Percentiles rank a stretch among this genome's conserved stretches.
phyloP scores from a whole-genome alignment of 2,888 invertebrate species.

The Eupeodes latifasciatus region DNA sequence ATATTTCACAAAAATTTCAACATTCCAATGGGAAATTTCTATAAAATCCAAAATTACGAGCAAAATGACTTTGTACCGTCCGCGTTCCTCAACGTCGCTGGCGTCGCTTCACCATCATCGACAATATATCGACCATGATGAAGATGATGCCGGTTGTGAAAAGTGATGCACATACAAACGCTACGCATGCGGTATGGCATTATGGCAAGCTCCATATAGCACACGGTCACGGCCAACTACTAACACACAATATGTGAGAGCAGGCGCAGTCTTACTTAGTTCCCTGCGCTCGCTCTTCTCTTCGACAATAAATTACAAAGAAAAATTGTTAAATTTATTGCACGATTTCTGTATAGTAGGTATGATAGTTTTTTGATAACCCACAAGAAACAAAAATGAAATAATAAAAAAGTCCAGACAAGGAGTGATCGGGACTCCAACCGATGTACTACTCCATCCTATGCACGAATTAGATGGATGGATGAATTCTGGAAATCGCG shows the following conservation, averaged over 20 bases:
- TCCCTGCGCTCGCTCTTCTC: constrained; percentile 6
- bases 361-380: constrained; percentile 76
- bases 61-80: constrained; percentile 58
- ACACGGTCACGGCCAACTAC: constrained; percentile 19
- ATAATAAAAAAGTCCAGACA: constrained; percentile 11
- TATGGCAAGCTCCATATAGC: constrained; percentile 50
- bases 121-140: constrained; percentile 44
- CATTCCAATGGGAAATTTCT: constrained; percentile 75
- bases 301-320: constrained; percentile 71
- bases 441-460: background rate
- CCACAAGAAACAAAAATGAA: constrained; percentile 12
- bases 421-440: constrained; percentile 10
- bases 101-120: constrained; percentile 27
- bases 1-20: constrained; percentile 74
- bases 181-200: constrained; percentile 24
- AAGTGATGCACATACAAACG: constrained; percentile 34
- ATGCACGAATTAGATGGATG: constrained; percentile 21
- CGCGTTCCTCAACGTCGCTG: background rate
- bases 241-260: constrained; percentile 35
- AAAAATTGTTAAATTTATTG: constrained; percentile 75
- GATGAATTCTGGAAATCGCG: constrained; percentile 42
- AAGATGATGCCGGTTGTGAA: constrained; percentile 48
- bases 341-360: constrained; percentile 63
- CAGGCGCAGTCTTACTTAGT: background rate
- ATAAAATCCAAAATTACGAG: constrained; percentile 70